These are phyloP conservation scores for Amblyteles armatorius DNA, from an alignment of 2,888 invertebrate species.

Conservation along the genomic window DNA sequence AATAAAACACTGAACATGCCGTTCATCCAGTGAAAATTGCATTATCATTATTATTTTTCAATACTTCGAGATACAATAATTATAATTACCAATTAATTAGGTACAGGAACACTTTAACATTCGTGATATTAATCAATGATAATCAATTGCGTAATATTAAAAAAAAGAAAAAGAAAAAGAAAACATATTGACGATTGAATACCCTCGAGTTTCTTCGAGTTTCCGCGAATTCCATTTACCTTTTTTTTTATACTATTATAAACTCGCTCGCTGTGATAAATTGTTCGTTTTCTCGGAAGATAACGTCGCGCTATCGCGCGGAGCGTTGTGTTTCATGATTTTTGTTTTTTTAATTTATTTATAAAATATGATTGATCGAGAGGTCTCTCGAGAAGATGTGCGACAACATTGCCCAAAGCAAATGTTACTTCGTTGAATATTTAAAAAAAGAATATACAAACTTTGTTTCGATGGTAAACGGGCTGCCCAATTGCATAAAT, in stretches of 20 bases:
- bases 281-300: slow-evolving; percentile 67
- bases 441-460: slow-evolving; percentile 44
- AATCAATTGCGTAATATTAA: slow-evolving; percentile 74
- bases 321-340: background rate
- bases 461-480: slow-evolving; percentile 1
- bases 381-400: slow-evolving; percentile 70
- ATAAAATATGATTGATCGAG: slow-evolving; percentile 71
- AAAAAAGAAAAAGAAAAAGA: slow-evolving; percentile 52
- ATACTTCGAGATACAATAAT: slow-evolving; percentile 67
- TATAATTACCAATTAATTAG: slow-evolving; percentile 79
- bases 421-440: slow-evolving; percentile 32
- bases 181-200: slow-evolving; percentile 62
- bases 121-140: slow-evolving; percentile 81
- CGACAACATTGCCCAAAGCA: slow-evolving; percentile 34
- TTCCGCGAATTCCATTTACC: slow-evolving; percentile 49
- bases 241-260: slow-evolving; percentile 44
- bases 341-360: slow-evolving; percentile 29
- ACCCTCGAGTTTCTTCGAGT: slow-evolving; percentile 45
- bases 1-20: slow-evolving; percentile 28
- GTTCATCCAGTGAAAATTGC: slow-evolving; percentile 83
- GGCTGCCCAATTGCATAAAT: slow-evolving; percentile 12
- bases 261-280: slow-evolving; percentile 60
- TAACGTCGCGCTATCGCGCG: slow-evolving; percentile 67
- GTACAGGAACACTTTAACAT: slow-evolving; percentile 84
- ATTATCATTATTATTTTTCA: slow-evolving; percentile 81